Percentiles rank a stretch among this genome's conserved stretches.
Evolutionary conservation across 2,113 vertebrate genomes (phyloP).

Genomic region (Etheostoma cragini): DNA sequence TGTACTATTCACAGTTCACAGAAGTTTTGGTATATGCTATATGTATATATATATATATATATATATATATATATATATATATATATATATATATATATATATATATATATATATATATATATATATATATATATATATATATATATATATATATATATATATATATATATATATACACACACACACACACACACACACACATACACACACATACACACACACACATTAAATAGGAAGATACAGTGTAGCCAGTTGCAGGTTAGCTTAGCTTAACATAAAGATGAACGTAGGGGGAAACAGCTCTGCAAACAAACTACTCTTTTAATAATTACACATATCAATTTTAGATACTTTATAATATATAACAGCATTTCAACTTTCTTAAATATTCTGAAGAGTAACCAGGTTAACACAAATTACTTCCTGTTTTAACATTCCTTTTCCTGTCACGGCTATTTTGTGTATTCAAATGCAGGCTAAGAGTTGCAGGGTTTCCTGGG

Average conservation of each 20-base stretch:
- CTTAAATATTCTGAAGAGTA: slow-evolving; percentile 28
- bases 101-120: neutral
- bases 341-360: slow-evolving; percentile 10
- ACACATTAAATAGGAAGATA: no score
- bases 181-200: no score
- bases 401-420: slow-evolving; percentile 18
- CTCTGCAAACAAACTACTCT: neutral
- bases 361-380: slow-evolving; percentile 11
- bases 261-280: no score
- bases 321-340: slow-evolving; percentile 32
- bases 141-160: neutral
- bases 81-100: neutral
- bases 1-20: neutral
- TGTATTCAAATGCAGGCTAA: slow-evolving; percentile 62
- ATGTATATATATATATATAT: no score
- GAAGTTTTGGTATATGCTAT: no score
- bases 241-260: no score
- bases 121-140: neutral
- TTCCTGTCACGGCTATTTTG: slow-evolving; percentile 4
- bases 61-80: neutral
- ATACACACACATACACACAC: neutral
- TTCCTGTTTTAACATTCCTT: slow-evolving; percentile 31
- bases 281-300: no score
- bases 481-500: slow-evolving; percentile 52
- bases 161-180: no score